phyloP scores from a whole-genome alignment of 2,888 invertebrate species.

The Periphyllus acericola region DNA sequence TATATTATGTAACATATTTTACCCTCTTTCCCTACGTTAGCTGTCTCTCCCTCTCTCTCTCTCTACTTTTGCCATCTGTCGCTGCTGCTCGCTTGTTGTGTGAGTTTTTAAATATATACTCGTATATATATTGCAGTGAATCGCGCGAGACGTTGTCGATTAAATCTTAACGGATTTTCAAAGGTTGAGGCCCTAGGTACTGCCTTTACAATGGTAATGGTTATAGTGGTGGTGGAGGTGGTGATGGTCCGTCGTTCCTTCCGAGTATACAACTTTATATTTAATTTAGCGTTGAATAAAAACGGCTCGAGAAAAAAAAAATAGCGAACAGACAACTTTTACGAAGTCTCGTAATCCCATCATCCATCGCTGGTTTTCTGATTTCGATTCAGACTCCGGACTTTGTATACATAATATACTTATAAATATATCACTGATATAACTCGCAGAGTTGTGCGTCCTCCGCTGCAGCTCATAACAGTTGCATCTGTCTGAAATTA shows the following conservation, averaged over 20 bases:
- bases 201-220: neutral
- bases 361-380: neutral
- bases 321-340: neutral
- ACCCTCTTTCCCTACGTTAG: too few relatives aligned
- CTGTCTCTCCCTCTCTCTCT: neutral
- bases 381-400: neutral
- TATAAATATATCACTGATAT: too few relatives aligned
- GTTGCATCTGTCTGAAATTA: neutral
- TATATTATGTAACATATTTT: neutral
- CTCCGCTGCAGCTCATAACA: neutral
- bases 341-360: conserved; percentile 14
- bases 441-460: too few relatives aligned
- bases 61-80: neutral
- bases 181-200: neutral
- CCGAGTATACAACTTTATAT: conserved; percentile 13
- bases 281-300: conserved; percentile 15
- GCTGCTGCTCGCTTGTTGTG: neutral
- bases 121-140: too few relatives aligned
- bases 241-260: neutral
- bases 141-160: neutral
- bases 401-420: too few relatives aligned
- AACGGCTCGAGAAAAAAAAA: neutral
- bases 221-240: too few relatives aligned
- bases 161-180: neutral
- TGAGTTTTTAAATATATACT: too few relatives aligned